Evolutionary conservation across 2,113 vertebrate species (phyloP), one percentile per base, ranked within the genome.

Genomic region (Oriolus oriolus): DNA sequence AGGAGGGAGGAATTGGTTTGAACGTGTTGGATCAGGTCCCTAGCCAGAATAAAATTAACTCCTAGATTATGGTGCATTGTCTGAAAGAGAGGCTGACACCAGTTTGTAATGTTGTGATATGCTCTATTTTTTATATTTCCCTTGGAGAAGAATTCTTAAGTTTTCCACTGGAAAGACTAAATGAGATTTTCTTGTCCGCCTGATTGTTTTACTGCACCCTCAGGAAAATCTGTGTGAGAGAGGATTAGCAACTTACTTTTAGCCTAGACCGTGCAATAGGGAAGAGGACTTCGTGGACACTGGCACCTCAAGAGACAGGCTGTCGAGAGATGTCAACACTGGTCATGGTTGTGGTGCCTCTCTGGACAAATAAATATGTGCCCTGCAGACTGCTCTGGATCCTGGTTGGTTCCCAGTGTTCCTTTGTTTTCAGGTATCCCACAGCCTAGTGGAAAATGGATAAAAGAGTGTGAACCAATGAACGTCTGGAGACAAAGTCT

Each of bases 361-460:
- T 59, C 63, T 50, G 24, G 39, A 64, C 23, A 73, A 49, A 41
- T 8, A 60, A 21, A 23, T 23, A 24, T 3, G 23, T 52, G 44
- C 5, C 16, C 65, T 44, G 41, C 26, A 85, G 44, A 24, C 20
- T 41, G 16, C 41, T 11, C 6, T 39, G 57, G 11, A 61, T 9
- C 16, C 27, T 37, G 14, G 0, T 16, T 5, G 2, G 37, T 49
- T 89, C 64, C 24, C 16, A 13, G 2, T 0, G 0, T 42, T 42
- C 16, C 20, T 68, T 63, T 35, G 8, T 45, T 70, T 68, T 57
- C 22, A 33, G 16, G 12, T 68, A 11, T 47, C 30, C 19, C 37
- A 73, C 10, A 69, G 49, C 42, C 44, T 75, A 73, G 28, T 10
- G 30, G 9, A 84, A 84, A 78, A 61, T 37, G 12, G 19, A 59